Evolutionary conservation across 1,140 invertebrate species (phyloP).

Genomic region (Harlomillsia oculata): DNA sequence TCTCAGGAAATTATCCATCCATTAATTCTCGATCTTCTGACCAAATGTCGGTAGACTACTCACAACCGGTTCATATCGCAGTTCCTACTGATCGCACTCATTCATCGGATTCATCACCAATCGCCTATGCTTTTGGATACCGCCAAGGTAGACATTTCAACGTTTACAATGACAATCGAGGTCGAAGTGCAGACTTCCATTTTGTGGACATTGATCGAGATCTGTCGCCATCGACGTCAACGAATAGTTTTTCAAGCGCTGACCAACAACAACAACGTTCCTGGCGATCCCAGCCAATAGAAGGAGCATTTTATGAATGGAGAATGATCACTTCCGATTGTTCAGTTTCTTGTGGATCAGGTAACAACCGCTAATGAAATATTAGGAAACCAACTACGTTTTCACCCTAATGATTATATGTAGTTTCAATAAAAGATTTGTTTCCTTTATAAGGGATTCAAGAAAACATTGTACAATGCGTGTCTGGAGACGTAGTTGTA

Average conservation of each 20-base stretch:
- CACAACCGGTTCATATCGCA: no score
- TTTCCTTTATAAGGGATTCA: conserved; percentile 21
- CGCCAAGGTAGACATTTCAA: no score
- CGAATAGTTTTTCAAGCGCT: not conserved
- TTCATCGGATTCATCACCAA: no score
- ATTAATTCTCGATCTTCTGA: not conserved
- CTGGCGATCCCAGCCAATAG: conserved; percentile 11
- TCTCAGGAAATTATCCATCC: conserved; percentile 20
- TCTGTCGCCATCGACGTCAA: not conserved
- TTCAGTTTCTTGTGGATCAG: conserved; percentile 27
- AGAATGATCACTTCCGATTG: conserved; percentile 32
- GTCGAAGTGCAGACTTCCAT: conserved; percentile 5
- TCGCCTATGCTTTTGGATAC: no score
- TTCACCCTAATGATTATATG: not conserved
- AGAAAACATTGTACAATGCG: conserved; percentile 32
- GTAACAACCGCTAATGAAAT: conserved; percentile 7
- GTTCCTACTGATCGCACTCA: no score
- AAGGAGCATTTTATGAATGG: conserved; percentile 35
- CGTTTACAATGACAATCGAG: no score
- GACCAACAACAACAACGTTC: not conserved
- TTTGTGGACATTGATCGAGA: not conserved
- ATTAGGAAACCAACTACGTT: not conserved
- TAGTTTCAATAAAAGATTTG: not conserved
- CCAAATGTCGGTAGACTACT: no score
- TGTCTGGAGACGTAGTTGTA: conserved; percentile 28